Evolutionary conservation across 1,140 invertebrate species (phyloP).

Genomic region (Trichonephila inaurata): DNA sequence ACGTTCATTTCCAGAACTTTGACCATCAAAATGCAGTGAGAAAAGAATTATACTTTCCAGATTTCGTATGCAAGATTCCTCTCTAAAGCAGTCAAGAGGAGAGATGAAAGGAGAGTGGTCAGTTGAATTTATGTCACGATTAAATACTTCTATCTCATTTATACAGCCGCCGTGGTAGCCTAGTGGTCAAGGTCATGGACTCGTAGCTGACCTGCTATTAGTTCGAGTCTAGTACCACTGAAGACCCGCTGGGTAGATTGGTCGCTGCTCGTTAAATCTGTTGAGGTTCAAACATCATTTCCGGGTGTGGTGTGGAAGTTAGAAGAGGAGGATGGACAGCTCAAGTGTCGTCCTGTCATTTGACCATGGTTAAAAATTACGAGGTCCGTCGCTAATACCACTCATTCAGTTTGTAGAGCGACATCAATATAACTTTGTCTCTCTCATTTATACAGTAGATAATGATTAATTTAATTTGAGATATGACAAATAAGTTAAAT

Average conservation of each 20-base stretch:
- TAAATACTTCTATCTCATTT: neutral
- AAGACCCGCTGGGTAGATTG: fast-evolving
- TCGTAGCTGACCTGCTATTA: no score
- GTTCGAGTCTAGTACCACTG: neutral
- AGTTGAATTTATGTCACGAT: neutral
- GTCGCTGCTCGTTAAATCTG: neutral
- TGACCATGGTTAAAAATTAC: neutral
- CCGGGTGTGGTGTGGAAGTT: neutral
- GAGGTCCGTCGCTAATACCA: neutral
- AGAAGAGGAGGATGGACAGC: neutral
- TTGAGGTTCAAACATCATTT: neutral
- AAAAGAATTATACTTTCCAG: no score
- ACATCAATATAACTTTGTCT: no score
- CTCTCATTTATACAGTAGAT: no score
- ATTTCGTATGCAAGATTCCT: neutral
- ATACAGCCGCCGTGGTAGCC: neutral
- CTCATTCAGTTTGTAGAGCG: neutral
- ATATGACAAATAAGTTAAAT: no score
- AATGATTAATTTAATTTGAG: no score
- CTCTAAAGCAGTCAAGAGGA: no score
- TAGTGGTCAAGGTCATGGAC: no score
- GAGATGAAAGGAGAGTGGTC: neutral
- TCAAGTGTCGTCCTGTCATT: neutral
- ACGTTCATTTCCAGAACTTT: no score
- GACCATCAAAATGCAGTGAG: no score